phyloP scores from a whole-genome alignment of 2,797 vertebrate species.

The Echeneis naucrates region DNA sequence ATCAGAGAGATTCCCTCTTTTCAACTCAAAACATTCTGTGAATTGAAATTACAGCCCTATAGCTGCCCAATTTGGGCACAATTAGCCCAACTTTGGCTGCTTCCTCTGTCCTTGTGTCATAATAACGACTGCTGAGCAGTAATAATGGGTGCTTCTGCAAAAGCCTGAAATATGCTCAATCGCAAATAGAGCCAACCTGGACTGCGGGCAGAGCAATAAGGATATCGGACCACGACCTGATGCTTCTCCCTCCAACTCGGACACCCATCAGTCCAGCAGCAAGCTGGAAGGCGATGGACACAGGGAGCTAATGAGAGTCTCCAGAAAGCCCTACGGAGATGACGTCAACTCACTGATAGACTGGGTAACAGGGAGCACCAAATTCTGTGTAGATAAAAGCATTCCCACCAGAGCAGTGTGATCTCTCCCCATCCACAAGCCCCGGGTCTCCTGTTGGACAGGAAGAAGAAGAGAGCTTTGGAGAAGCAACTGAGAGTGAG shows the following conservation, averaged over 20 bases:
- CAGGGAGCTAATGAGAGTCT: constrained; percentile 7
- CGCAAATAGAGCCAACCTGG: not conserved
- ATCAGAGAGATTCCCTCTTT: not conserved
- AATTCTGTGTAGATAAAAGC: not conserved
- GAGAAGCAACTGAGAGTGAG: not conserved
- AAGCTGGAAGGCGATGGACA: not conserved
- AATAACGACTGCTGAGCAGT: not conserved
- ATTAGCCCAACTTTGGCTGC: constrained; percentile 5
- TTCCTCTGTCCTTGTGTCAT: not conserved
- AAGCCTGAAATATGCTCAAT: not conserved
- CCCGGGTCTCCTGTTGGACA: not conserved
- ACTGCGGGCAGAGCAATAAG: not conserved
- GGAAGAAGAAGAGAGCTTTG: not conserved
- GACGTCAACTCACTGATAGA: not conserved
- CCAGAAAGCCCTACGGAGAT: no score
- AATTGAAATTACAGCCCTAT: not conserved
- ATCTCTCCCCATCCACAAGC: not conserved
- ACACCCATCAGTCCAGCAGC: not conserved
- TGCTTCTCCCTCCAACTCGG: not conserved
- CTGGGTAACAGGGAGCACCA: not conserved
- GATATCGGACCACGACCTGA: not conserved
- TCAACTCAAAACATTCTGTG: not conserved
- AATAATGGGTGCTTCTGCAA: not conserved
- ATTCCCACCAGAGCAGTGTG: not conserved
- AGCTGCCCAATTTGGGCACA: not conserved